Evolutionary conservation across 37 sponge, comb jelly and placozoan species (phyloP).

Genomic region (Eunapius fragilis): DNA sequence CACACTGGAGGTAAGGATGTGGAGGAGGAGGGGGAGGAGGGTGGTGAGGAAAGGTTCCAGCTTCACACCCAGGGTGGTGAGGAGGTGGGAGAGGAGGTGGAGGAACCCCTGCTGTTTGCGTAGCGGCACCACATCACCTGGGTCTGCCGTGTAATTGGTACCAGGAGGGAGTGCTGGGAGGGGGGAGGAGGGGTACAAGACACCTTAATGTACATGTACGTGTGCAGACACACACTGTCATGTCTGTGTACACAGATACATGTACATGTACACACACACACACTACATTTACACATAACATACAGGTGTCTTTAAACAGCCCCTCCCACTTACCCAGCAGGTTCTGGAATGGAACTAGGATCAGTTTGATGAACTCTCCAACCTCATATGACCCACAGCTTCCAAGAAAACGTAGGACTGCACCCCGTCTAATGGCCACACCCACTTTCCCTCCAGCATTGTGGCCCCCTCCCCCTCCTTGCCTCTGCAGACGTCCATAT

Average conservation of each 20-base stretch:
- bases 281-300: neutral
- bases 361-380: constrained; percentile 49
- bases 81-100: constrained; percentile 56
- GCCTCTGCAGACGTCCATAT: constrained; percentile 76
- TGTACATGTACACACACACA: neutral
- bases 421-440: constrained; percentile 41
- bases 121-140: constrained; percentile 54
- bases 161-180: neutral
- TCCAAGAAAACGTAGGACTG: constrained; percentile 70
- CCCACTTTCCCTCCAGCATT: constrained; percentile 34
- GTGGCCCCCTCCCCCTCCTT: constrained; percentile 12
- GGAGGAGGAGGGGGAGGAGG: constrained; percentile 30
- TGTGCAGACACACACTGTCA: no score
- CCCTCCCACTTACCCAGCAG: neutral
- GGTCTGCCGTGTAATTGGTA: constrained; percentile 3
- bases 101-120: constrained; percentile 83
- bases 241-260: no score
- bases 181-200: neutral
- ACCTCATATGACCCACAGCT: constrained; percentile 64
- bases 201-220: no score
- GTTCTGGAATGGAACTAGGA: constrained; percentile 46
- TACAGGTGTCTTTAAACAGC: neutral
- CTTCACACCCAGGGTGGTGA: constrained; percentile 35
- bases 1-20: constrained; percentile 6
- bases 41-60: constrained; percentile 38